A percentile compares a stretch with the other conserved stretches of the same genome.
phyloP scores from a whole-genome alignment of 1,140 invertebrate genomes.

The Hylaeus anthracinus region DNA sequence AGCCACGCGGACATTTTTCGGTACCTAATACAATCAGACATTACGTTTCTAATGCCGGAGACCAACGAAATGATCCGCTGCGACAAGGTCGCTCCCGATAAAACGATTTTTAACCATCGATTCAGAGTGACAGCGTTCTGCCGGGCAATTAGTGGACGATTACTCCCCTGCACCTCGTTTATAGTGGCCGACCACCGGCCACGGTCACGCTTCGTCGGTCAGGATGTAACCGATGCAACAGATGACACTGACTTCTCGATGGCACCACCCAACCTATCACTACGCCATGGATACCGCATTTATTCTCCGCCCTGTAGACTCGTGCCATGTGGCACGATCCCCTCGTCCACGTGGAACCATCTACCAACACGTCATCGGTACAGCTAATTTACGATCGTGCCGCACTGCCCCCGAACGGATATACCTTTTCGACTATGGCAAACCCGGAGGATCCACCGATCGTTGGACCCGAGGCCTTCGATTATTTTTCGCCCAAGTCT shows the following conservation, averaged over 20 bases:
- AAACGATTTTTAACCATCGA: conserved; percentile 15
- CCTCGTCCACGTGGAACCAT: conserved; percentile 63
- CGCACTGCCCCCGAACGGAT: not conserved
- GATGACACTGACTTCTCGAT: conserved; percentile 75
- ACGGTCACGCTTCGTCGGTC: conserved; percentile 66
- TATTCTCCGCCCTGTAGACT: conserved; percentile 57
- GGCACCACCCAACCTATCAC: conserved; percentile 62
- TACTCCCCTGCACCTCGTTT: conserved; percentile 62
- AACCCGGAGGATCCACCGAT: not conserved
- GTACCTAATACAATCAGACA: too few relatives aligned
- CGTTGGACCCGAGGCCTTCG: not conserved
- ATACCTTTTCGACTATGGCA: not conserved
- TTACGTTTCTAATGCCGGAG: not conserved
- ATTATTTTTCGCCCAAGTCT: not conserved
- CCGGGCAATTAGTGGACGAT: conserved; percentile 69
- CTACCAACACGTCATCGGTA: conserved; percentile 71
- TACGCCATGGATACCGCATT: conserved; percentile 62
- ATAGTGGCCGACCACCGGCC: conserved; percentile 61
- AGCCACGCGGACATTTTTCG: too few relatives aligned
- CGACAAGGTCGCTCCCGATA: not conserved
- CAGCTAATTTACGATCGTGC: conserved; percentile 69
- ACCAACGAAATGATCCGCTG: not conserved
- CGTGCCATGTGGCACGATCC: conserved; percentile 74
- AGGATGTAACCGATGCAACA: conserved; percentile 77
- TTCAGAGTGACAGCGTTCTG: not conserved